Evolutionary conservation across 2,797 vertebrate species (phyloP).

Genomic region (Notamacropus eugenii): DNA sequence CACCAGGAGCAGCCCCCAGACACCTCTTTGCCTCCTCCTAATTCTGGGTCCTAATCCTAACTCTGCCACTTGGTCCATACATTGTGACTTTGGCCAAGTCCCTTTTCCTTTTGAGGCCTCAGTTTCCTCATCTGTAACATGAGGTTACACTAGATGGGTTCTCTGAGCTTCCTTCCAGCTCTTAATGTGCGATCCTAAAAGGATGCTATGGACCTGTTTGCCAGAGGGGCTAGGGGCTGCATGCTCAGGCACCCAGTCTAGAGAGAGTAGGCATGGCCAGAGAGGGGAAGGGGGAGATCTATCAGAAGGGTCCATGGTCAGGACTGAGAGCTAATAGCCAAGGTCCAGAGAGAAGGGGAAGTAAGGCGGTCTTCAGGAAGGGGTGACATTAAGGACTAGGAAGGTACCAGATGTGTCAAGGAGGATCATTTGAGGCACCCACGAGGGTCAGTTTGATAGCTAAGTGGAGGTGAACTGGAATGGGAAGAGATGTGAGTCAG

Average conservation of each 20-base stretch:
- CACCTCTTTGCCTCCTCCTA: neutral
- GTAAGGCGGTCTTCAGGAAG: neutral
- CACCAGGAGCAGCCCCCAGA: neutral
- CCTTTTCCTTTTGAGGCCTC: neutral
- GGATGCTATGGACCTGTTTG: neutral
- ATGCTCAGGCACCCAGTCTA: neutral
- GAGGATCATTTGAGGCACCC: neutral
- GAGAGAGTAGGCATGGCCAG: neutral
- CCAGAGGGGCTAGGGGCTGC: neutral
- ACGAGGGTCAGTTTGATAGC: neutral
- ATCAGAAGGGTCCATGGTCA: neutral
- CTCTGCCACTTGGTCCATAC: neutral
- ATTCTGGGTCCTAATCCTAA: neutral
- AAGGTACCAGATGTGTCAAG: neutral
- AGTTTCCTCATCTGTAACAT: no score
- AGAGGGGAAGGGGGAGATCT: neutral
- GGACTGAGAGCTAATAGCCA: neutral
- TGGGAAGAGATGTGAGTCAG: neutral
- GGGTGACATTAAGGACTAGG: neutral
- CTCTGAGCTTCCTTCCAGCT: neutral
- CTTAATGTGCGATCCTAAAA: no score
- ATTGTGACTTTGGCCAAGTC: neutral
- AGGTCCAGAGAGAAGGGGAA: neutral
- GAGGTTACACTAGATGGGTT: no score
- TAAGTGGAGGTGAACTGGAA: neutral